Percentiles rank a stretch among this genome's conserved stretches.
These are phyloP conservation scores for Tetragonula clypearis DNA, from an alignment of 1,140 invertebrate species.

Conservation along the genomic window DNA sequence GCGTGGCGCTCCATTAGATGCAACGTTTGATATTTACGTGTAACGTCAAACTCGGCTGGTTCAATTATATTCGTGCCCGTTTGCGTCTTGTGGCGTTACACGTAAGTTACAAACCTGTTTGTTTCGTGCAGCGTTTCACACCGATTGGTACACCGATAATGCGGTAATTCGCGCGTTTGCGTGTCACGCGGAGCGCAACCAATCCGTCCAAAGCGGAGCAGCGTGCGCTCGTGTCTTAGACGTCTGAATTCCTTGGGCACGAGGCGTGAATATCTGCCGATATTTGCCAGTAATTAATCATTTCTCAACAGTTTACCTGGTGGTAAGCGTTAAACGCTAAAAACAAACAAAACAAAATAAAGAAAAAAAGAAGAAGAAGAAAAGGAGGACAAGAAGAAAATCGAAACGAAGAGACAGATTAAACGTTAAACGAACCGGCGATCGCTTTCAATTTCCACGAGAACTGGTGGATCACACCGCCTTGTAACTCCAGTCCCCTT, in stretches of 20 bases:
- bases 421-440: not conserved
- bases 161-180: not conserved
- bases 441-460: not conserved
- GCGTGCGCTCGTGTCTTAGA: not conserved
- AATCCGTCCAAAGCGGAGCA: not conserved
- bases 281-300: not conserved
- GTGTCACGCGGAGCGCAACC: not conserved
- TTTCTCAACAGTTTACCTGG: not conserved
- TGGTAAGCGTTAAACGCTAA: not conserved
- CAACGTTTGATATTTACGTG: not conserved
- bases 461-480: not conserved
- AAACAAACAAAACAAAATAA: too few species aligned
- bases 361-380: too few species aligned
- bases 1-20: not conserved
- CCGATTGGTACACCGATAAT: not conserved
- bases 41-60: not conserved
- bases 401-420: not conserved
- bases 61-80: not conserved
- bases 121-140: not conserved
- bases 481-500: constrained; percentile 20
- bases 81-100: not conserved
- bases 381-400: too few species aligned
- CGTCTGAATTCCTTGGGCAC: not conserved
- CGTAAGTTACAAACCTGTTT: not conserved
- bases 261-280: not conserved